These are phyloP conservation scores for Leistus spinibarbis DNA, from an alignment of 2,888 invertebrate species.

Conservation along the genomic window DNA sequence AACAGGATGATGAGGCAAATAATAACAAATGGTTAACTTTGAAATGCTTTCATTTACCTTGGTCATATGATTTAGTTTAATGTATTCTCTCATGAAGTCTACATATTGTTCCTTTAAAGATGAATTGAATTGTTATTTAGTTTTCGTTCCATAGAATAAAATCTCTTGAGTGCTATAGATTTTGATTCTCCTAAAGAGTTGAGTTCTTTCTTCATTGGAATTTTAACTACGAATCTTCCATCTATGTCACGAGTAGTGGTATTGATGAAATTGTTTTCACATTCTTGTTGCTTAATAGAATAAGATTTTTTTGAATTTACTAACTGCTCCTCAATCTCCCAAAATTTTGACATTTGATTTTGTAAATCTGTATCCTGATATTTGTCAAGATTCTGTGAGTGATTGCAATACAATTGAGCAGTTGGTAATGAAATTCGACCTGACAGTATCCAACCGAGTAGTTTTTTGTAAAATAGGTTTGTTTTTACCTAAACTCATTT, in stretches of 20 bases:
- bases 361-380: not conserved
- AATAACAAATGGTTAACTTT: too few species aligned
- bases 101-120: not conserved
- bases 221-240: too few species aligned
- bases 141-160: not conserved
- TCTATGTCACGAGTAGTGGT: too few species aligned
- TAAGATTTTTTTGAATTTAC: too few species aligned
- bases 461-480: slow-evolving; percentile 9
- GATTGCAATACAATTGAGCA: not conserved
- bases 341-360: slow-evolving; percentile 1
- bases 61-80: too few species aligned
- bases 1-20: too few species aligned
- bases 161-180: not conserved
- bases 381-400: not conserved
- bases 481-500: not conserved
- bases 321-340: slow-evolving; percentile 10
- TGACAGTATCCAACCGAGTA: slow-evolving; percentile 3
- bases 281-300: not conserved
- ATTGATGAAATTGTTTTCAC: too few species aligned
- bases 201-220: too few species aligned
- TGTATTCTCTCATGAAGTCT: not conserved
- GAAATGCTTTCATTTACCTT: too few species aligned
- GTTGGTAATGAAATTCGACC: not conserved
- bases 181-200: slow-evolving; percentile 6
- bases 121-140: not conserved